phyloP scores from a whole-genome alignment of 2,113 vertebrate species.

The Nothobranchius kuhntae region DNA sequence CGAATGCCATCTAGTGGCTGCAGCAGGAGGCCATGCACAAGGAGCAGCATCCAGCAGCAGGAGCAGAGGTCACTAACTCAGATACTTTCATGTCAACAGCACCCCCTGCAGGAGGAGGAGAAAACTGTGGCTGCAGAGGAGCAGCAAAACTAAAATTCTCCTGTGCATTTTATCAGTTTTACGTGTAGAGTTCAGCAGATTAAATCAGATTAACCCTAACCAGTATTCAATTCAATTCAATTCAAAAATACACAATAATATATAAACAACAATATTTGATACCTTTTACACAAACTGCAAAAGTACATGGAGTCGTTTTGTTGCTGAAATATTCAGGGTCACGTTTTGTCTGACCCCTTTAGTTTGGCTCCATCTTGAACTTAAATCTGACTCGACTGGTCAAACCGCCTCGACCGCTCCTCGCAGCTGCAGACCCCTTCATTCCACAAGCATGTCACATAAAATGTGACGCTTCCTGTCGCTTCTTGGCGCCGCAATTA shows the following conservation, averaged over 20 bases:
- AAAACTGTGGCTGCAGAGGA: neutral
- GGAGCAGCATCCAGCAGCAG: constrained; percentile 5
- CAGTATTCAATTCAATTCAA: too few species aligned
- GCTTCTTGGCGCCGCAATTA: neutral
- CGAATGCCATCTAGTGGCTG: constrained; percentile 73
- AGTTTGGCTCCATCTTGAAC: neutral
- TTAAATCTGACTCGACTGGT: neutral
- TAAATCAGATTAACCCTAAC: too few species aligned
- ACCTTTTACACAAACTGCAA: too few species aligned
- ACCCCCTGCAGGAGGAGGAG: constrained; percentile 55
- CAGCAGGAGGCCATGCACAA: constrained; percentile 4
- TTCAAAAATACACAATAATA: too few species aligned
- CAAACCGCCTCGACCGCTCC: neutral
- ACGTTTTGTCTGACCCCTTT: too few species aligned
- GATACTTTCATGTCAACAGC: constrained; percentile 54
- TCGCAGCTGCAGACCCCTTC: neutral
- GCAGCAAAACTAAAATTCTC: too few species aligned
- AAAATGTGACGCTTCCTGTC: neutral
- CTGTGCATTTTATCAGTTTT: too few species aligned
- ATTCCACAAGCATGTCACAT: neutral
- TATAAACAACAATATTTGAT: too few species aligned
- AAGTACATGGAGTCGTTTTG: too few species aligned
- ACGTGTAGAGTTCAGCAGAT: too few species aligned
- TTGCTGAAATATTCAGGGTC: too few species aligned
- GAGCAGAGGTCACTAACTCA: constrained; percentile 39